Percentiles rank a stretch among this genome's conserved stretches.
These are phyloP conservation scores for Leptopilina boulardi DNA, from an alignment of 1,140 invertebrate species.

Conservation along the genomic window DNA sequence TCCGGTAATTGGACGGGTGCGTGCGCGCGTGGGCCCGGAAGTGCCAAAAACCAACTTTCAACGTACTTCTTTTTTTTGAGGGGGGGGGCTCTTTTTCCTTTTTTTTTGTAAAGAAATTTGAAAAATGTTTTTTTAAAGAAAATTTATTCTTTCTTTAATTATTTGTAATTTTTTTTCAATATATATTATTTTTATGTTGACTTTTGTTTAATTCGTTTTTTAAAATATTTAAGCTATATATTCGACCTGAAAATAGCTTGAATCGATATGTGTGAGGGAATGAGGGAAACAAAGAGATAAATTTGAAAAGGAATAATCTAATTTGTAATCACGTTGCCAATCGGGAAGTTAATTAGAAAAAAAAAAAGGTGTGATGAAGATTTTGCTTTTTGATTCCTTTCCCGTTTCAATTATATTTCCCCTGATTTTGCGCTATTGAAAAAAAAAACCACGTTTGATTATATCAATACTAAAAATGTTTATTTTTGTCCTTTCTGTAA, in stretches of 20 bases:
- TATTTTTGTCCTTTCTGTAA: no score
- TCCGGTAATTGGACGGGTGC: conserved; percentile 24
- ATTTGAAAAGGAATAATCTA: not conserved
- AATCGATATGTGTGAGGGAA: not conserved
- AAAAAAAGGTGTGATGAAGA: not conserved
- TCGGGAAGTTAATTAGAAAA: conserved; percentile 10
- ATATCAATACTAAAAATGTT: no score
- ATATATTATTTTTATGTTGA: not conserved
- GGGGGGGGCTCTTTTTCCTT: no score
- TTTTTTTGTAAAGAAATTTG: not conserved
- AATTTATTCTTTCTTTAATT: no score
- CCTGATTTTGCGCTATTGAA: not conserved
- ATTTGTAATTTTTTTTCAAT: no score
- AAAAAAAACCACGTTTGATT: not conserved
- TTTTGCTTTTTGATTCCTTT: not conserved
- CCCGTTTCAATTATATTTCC: not conserved
- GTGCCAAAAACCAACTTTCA: conserved; percentile 13
- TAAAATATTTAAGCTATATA: no score
- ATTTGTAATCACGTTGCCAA: conserved; percentile 14
- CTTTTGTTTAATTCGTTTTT: not conserved
- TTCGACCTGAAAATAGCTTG: not conserved
- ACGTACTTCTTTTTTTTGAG: not conserved
- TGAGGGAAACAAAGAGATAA: not conserved
- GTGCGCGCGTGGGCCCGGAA: conserved; percentile 30
- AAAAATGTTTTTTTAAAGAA: not conserved